Evolutionary conservation across 2,113 vertebrate genomes (phyloP).

Genomic region (Phaethornis superciliosus): DNA sequence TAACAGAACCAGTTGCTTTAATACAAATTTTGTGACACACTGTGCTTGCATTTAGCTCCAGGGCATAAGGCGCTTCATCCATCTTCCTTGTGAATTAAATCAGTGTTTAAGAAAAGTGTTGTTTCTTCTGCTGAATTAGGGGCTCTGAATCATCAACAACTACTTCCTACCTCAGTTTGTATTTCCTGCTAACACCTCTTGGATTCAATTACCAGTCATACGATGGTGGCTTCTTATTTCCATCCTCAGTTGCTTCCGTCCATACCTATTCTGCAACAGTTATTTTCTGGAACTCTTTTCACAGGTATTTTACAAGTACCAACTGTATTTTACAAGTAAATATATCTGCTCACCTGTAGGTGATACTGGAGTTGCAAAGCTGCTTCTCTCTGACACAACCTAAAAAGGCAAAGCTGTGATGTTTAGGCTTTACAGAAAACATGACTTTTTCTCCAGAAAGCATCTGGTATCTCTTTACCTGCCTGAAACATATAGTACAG

Average conservation of each 20-base stretch:
- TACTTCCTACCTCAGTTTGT: fast-evolving
- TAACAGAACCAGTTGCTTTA: background rate
- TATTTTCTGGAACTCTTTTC: background rate
- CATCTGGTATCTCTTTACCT: background rate
- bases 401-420: background rate
- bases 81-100: fast-evolving
- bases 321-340: too few species aligned
- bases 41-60: background rate
- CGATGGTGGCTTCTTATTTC: background rate
- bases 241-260: background rate
- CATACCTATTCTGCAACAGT: background rate
- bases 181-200: background rate
- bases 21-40: fast-evolving
- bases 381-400: background rate
- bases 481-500: background rate
- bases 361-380: background rate
- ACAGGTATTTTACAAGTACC: background rate
- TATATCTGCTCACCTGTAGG: background rate
- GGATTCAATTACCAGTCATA: background rate
- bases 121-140: background rate
- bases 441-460: background rate
- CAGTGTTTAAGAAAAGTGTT: background rate
- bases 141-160: too few species aligned
- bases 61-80: background rate
- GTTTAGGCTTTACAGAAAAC: background rate